Evolutionary conservation across 2,797 vertebrate species (phyloP), one percentile per base, ranked within the genome.

Genomic region (Argentina silus): DNA sequence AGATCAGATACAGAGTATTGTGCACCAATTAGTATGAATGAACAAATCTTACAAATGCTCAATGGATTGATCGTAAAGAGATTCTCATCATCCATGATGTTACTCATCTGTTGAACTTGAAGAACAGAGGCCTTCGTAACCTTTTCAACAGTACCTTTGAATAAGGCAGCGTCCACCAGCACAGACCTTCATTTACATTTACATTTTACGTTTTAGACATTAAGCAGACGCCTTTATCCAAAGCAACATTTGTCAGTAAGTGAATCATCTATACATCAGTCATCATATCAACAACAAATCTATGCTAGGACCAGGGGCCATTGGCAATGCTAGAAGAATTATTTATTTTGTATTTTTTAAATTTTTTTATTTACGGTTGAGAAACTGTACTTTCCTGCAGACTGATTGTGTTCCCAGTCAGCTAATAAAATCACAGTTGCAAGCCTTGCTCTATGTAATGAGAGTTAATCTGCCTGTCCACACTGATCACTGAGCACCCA

Each of bases 391-490:
- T n/a, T n/a, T 2, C 50, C 21, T 19, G 44, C 3, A 43, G 42
- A 19, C 23, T 17, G 64, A 21, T 64, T 63, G 55, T 68, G 65
- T 60, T 77, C n/a, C 68, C 43, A 75, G 67, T 44, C 57, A 61
- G 36, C 62, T 15, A 66, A 72, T 53, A 59, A 70, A 36, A 64
- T 9, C n/a, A 8, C 48, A 21, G 17, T 9, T 5, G 11, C 47
- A 48, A 64, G 6, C 15, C 23, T 48, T 63, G 67, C 45, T 71
- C 19, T 27, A 36, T 45, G 36, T 43, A 17, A 68, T 65, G 17
- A 47, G 15, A 64, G 57, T 74, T 78, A 72, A 79, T 72, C 42
- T 45, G 48, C 63, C 61, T 50, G 72, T 76, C 67, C 70, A 56
- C 47, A 43, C 43, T 69, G 56, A 71, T 70, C 67, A 71, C 45